phyloP scores from a whole-genome alignment of 2,888 invertebrate species.

The Lomographa bimaculata region DNA sequence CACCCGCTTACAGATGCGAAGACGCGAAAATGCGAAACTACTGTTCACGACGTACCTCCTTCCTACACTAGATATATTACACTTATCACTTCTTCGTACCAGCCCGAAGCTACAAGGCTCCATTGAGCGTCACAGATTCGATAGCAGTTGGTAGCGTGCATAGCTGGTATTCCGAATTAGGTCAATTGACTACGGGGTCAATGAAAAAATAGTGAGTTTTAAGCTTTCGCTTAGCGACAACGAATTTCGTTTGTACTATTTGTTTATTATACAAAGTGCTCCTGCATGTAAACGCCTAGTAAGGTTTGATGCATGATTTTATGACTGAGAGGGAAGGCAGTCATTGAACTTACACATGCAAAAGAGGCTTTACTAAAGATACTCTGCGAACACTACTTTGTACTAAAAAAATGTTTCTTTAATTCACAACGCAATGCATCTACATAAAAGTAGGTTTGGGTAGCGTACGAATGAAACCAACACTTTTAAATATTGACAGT shows the following conservation, averaged over 20 bases:
- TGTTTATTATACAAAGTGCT: constrained; percentile 10
- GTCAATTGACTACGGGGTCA: constrained; percentile 36
- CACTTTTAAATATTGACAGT: too few relatives aligned
- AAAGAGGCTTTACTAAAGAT: constrained; percentile 5
- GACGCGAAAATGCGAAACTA: constrained; percentile 60
- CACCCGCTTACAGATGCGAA: constrained; percentile 59
- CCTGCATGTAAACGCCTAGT: constrained; percentile 12
- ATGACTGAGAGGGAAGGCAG: constrained; percentile 4
- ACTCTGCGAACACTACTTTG: too few relatives aligned
- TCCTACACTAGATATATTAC: constrained; percentile 67
- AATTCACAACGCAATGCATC: too few relatives aligned
- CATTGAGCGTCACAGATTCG: constrained; percentile 28
- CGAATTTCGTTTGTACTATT: constrained; percentile 2
- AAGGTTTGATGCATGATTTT: constrained; percentile 9
- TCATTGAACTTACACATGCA: constrained; percentile 20
- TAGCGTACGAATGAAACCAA: too few relatives aligned
- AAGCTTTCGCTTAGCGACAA: constrained; percentile 31
- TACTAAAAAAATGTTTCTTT: too few relatives aligned
- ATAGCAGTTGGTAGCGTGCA: constrained; percentile 30
- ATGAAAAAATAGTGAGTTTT: constrained; percentile 36
- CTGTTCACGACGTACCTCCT: constrained; percentile 72
- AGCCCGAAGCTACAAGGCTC: constrained; percentile 20
- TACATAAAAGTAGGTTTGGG: too few relatives aligned
- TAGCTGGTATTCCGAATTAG: constrained; percentile 36
- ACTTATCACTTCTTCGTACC: constrained; percentile 53